Base-by-base conservation (phyloP, 2,113 vertebrate genomes). In the Lampris incognitus region DNA sequence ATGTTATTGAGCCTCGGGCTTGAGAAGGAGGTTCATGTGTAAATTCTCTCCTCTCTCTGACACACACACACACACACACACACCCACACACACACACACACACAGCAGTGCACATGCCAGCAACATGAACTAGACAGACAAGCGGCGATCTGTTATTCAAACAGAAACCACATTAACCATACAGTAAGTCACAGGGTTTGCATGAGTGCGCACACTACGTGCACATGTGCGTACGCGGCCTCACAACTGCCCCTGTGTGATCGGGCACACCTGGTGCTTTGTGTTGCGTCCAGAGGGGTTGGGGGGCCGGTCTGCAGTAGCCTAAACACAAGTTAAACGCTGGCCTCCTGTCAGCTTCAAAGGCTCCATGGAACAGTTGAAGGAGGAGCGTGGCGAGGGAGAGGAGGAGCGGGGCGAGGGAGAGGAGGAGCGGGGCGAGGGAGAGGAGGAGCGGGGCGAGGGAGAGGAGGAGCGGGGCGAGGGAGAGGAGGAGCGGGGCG, bases 321-420 rank as follows among this genome's bases (percentile, higher is more conserved):
- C 76, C 78, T 81, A 58, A 79, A 87, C 65, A 75, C 55, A 40
- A 56, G 72, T 82, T 72, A 74, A 67, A 87, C 85, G 81, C 64
- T 8, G 70, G 37, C 67, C 79, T 85, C 66, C 82, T 87, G 84
- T 85, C 78, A 72, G 76, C 93, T 91, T 93, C 92, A 91, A 92
- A 92, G 81, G 36, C 83, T 66, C 24, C 0, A 38, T 62, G 76
- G 54, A 72, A 66, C 54, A 68, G 42, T 67, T 74, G 63, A 80
- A 74, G 78, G 69, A 67, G 78, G 51, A 63, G 78, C 66, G 63
- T 64, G 62, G 59, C 70, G 9, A 5, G 63, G 7, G 9, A 24
- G 6, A 10, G 69, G 9, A 38, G 57, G 5, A 57, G 52, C 46
- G n/a, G 42, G 58, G n/a, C 2, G 7, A 11, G 39, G 41, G 5